These are phyloP conservation scores for Drosophila acutilabella DNA, from an alignment of 2,888 invertebrate genomes.

Conservation along the genomic window DNA sequence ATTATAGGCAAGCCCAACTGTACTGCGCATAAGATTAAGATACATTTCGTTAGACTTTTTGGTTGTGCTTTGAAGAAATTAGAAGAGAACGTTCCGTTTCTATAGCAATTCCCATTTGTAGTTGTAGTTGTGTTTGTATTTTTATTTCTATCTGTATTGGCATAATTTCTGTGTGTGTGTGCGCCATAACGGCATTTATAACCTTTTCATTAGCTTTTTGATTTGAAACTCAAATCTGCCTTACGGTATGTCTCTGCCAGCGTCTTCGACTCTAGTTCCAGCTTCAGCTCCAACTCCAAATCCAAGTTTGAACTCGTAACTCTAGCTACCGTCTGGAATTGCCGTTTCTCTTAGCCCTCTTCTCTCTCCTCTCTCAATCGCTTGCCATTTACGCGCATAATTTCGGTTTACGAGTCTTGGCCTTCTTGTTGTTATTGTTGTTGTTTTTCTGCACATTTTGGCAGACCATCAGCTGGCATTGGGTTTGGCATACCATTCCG, in stretches of 20 bases:
- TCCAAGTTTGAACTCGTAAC: constrained; percentile 16
- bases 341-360: background rate
- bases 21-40: constrained; percentile 30
- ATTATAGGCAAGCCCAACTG: background rate
- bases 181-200: constrained; percentile 71
- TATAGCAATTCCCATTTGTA: constrained; percentile 25
- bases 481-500: constrained; percentile 17
- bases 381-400: constrained; percentile 66
- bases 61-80: constrained; percentile 37
- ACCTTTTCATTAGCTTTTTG: constrained; percentile 79
- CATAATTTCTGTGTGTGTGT: constrained; percentile 62
- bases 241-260: constrained; percentile 42
- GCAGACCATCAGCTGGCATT: constrained; percentile 13
- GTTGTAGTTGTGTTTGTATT: constrained; percentile 43
- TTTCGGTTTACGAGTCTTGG: constrained; percentile 46
- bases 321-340: constrained; percentile 20
- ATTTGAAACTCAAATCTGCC: constrained; percentile 75
- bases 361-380: background rate
- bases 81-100: constrained; percentile 26
- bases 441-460: constrained; percentile 25
- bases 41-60: constrained; percentile 40
- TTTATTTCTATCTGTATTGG: constrained; percentile 57
- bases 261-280: constrained; percentile 12
- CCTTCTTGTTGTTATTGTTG: background rate
- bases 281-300: background rate